These are phyloP conservation scores for Pachliopta kotzebuea DNA, from an alignment of 2,888 invertebrate genomes.

Conservation along the genomic window DNA sequence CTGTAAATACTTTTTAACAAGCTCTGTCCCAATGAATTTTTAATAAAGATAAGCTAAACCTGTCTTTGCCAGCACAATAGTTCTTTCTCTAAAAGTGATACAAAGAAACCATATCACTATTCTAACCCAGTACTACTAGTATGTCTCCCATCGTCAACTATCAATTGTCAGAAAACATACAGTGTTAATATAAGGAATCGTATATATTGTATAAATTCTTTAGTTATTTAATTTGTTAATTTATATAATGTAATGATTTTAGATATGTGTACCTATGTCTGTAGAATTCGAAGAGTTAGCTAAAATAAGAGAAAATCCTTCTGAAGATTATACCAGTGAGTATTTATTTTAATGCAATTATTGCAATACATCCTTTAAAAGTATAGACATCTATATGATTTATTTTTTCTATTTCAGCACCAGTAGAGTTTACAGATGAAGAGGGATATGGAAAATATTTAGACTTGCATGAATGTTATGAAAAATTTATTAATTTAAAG, in stretches of 20 bases:
- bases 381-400: background rate
- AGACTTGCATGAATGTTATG: conserved; percentile 97
- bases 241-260: background rate
- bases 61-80: no score
- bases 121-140: no score
- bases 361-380: background rate
- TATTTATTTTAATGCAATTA: conserved; percentile 30
- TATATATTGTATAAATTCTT: no score
- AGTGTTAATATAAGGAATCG: no score
- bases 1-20: no score
- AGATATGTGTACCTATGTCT: conserved; percentile 97
- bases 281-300: conserved; percentile 97
- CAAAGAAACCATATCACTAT: no score
- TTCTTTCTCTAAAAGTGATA: no score
- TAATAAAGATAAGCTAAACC: no score
- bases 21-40: no score
- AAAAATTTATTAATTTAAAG: conserved; percentile 97
- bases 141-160: no score
- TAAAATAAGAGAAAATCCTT: conserved; percentile 93
- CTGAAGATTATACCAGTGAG: conserved; percentile 89
- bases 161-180: no score
- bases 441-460: conserved; percentile 99
- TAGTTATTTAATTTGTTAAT: no score
- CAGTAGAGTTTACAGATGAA: conserved; percentile 99
- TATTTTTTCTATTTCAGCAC: conserved; percentile 62